phyloP scores from a whole-genome alignment of 2,797 vertebrate species.

The Neosilurus mollespiculum region DNA sequence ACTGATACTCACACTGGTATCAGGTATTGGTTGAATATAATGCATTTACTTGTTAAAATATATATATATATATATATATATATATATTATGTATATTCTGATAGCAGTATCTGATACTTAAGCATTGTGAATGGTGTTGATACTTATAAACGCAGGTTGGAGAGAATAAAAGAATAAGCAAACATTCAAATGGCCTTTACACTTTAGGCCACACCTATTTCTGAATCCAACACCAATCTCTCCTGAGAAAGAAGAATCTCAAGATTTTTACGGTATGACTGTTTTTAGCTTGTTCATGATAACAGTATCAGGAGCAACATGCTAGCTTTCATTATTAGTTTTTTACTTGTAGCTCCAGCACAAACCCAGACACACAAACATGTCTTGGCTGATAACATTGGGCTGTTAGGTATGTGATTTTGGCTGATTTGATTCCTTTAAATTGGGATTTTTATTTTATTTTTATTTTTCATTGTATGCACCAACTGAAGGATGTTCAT shows the following conservation, averaged over 20 bases:
- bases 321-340: background rate
- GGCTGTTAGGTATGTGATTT: background rate
- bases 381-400: background rate
- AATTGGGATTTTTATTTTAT: background rate
- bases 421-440: background rate
- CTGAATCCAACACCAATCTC: background rate
- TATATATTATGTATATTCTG: background rate
- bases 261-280: background rate
- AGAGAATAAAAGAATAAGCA: too few species aligned
- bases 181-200: background rate
- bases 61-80: too few species aligned
- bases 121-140: background rate
- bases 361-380: background rate
- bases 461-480: background rate
- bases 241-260: background rate
- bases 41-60: background rate
- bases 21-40: background rate
- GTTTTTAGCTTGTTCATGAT: background rate
- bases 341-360: conserved; percentile 8
- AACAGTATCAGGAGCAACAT: background rate
- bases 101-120: conserved; percentile 33
- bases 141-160: background rate
- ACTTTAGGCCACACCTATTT: background rate
- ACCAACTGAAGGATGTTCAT: background rate
- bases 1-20: background rate